These are phyloP conservation scores for Neelides sp. DNA, from an alignment of 1,140 invertebrate genomes.

Conservation along the genomic window DNA sequence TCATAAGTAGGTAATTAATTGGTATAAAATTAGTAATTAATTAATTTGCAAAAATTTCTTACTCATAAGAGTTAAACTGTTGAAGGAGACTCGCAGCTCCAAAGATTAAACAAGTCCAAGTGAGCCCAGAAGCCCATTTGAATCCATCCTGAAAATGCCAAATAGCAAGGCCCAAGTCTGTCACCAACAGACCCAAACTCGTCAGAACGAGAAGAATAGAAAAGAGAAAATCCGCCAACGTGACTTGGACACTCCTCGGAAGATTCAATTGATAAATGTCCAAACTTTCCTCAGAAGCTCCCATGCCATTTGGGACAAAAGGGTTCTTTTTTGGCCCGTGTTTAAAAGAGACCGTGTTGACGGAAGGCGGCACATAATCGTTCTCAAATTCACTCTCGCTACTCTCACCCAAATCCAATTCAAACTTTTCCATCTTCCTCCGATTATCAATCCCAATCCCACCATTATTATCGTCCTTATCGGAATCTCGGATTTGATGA, in stretches of 20 bases:
- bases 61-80: constrained; percentile 18
- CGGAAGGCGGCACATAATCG: no score
- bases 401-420: no score
- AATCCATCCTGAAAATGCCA: constrained; percentile 14
- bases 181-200: constrained; percentile 10
- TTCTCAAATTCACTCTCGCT: no score
- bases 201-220: constrained; percentile 13
- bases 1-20: no score
- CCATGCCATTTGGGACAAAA: no score
- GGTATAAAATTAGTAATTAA: no score
- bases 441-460: background rate
- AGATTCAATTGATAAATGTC: background rate
- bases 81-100: constrained; percentile 15
- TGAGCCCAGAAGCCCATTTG: constrained; percentile 18
- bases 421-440: background rate
- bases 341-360: no score
- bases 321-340: no score
- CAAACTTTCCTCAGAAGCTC: background rate
- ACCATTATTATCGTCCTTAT: background rate
- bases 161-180: constrained; percentile 7
- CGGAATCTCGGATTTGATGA: no score
- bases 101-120: constrained; percentile 6
- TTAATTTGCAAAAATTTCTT: no score
- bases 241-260: constrained; percentile 14
- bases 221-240: constrained; percentile 11